A percentile compares a stretch with the other conserved stretches of the same genome.
These are phyloP conservation scores for Sebastes itinus DNA, from an alignment of 2,797 vertebrate genomes.

Conservation along the genomic window DNA sequence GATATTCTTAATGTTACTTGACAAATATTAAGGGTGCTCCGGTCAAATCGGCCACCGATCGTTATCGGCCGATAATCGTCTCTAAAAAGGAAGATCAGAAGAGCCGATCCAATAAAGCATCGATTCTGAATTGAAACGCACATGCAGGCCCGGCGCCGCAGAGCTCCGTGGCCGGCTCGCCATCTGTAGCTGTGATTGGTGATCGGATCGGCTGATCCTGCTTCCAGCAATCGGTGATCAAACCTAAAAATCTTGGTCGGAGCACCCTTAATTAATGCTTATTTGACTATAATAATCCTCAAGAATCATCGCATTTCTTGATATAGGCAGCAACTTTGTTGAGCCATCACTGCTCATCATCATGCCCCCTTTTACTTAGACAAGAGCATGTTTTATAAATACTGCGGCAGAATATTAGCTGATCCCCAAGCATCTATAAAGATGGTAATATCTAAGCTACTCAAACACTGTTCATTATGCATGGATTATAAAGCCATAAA, in stretches of 20 bases:
- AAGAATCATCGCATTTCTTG: not conserved
- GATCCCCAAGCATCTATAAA: not conserved
- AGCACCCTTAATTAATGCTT: not conserved
- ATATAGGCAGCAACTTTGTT: not conserved
- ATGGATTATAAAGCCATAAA: not conserved
- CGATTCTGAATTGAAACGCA: too few species aligned
- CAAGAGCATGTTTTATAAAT: not conserved
- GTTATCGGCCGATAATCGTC: too few species aligned
- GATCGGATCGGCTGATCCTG: too few species aligned
- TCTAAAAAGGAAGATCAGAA: too few species aligned
- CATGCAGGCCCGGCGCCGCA: fast-evolving
- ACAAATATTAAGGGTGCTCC: not conserved
- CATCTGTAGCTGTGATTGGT: too few species aligned
- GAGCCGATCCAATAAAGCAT: too few species aligned
- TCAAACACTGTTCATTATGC: not conserved
- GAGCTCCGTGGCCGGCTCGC: too few species aligned
- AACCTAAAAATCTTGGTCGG: too few species aligned
- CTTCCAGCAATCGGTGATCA: too few species aligned
- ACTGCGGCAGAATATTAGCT: not conserved
- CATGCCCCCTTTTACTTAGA: not conserved
- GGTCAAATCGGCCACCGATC: too few species aligned
- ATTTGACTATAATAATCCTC: not conserved
- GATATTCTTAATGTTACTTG: too few species aligned
- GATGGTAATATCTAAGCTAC: not conserved
- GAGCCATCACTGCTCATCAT: not conserved